These are phyloP conservation scores for Andinoacara biseriatus DNA, from an alignment of 2,113 vertebrate species.

Conservation along the genomic window DNA sequence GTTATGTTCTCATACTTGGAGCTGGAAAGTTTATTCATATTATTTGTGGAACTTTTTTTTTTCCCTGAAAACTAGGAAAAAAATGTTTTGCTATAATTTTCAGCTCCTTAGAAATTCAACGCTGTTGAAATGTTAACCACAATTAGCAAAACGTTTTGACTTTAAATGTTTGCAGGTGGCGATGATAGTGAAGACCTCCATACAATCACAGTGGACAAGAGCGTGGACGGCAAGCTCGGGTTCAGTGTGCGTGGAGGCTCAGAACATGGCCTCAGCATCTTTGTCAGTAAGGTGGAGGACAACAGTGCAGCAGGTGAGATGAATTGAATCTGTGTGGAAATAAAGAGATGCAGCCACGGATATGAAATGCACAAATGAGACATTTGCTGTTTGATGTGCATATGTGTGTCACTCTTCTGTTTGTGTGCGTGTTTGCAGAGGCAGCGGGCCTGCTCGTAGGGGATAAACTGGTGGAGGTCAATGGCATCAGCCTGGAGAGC, in stretches of 20 bases:
- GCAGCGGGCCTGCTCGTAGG: constrained; percentile 88
- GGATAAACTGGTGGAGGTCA: constrained; percentile 95
- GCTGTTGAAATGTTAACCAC: not conserved
- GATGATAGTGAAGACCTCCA: constrained; percentile 86
- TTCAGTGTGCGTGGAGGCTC: constrained; percentile 94
- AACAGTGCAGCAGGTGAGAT: constrained; percentile 87
- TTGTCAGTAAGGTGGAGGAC: constrained; percentile 95
- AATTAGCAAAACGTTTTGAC: not conserved
- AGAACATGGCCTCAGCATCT: constrained; percentile 93
- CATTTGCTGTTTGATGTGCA: not conserved
- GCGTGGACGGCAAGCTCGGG: constrained; percentile 86
- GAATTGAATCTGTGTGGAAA: not conserved
- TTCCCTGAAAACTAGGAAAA: not conserved
- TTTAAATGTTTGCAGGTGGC: constrained; percentile 65
- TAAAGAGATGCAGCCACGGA: not conserved
- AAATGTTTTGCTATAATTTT: not conserved
- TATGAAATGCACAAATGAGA: not conserved
- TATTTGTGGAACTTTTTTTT: rapidly evolving
- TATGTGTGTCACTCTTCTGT: not conserved
- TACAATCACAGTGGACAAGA: constrained; percentile 91
- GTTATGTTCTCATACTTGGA: no score
- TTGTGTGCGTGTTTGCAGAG: constrained; percentile 75
- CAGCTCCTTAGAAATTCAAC: not conserved
- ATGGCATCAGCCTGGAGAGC: constrained; percentile 91
- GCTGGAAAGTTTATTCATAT: no score